Evolutionary conservation across 2,113 vertebrate genomes (phyloP).

Genomic region (Ahaetulla prasina): DNA sequence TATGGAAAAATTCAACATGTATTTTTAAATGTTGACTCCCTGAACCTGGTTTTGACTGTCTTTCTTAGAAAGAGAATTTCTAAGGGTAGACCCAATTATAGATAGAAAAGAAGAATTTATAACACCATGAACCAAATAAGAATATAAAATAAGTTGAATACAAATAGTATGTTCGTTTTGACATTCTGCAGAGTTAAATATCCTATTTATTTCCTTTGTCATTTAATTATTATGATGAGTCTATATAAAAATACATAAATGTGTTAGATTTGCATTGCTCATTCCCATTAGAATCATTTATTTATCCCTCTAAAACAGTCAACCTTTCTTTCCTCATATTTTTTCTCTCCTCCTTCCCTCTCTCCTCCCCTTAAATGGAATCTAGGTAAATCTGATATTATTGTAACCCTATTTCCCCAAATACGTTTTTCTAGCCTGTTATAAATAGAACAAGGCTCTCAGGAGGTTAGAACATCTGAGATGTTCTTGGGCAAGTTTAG

Average conservation of each 20-base stretch:
- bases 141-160: neutral
- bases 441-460: conserved; percentile 23
- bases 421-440: conserved; percentile 49
- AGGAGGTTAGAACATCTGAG: neutral
- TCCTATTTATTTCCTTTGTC: neutral
- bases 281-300: conserved; percentile 32
- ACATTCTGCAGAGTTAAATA: neutral
- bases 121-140: neutral
- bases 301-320: conserved; percentile 13
- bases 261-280: neutral
- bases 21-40: neutral
- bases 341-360: conserved; percentile 17
- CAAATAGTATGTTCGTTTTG: neutral
- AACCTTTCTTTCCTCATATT: conserved; percentile 22
- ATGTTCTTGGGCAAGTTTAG: conserved; percentile 22
- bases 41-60: neutral
- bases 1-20: neutral
- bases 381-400: conserved; percentile 42
- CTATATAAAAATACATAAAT: neutral
- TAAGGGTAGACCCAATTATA: neutral
- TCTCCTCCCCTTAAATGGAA: neutral
- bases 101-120: neutral
- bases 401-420: conserved; percentile 29
- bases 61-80: neutral
- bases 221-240: neutral